A percentile compares a stretch with the other conserved stretches of the same genome.
Conservation (phyloP, 2,888 invertebrate genomes). For the Teleogryllus oceanicus region DNA sequence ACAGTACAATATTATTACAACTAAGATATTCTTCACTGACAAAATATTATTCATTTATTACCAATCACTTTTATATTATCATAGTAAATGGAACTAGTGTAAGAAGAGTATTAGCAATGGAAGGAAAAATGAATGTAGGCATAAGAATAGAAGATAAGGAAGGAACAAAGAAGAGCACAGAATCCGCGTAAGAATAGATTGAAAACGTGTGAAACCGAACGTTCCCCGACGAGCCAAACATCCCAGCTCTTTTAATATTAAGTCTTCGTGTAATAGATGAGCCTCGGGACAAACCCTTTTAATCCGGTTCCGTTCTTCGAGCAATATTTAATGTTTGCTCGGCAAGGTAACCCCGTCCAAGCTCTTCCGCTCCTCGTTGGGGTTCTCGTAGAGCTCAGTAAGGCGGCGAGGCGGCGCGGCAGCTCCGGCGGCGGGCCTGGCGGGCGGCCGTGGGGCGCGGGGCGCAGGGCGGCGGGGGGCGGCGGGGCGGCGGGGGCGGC, state of each 20-base stretch:
- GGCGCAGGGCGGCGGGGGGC: neutral
- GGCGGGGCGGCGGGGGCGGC: neutral
- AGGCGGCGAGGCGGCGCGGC: neutral
- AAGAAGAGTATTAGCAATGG: no score
- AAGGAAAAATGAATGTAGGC: no score
- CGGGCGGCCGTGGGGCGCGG: neutral
- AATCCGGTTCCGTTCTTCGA: slow-evolving; percentile 12
- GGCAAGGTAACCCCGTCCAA: neutral
- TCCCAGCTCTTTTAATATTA: neutral
- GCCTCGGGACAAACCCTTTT: slow-evolving; percentile 10
- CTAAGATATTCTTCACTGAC: no score
- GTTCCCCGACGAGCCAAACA: no score
- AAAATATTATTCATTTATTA: no score
- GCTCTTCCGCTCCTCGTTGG: neutral
- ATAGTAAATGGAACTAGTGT: no score
- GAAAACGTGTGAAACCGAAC: no score
- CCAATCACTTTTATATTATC: no score
- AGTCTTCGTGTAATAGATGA: neutral
- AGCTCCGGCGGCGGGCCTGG: neutral
- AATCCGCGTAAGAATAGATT: no score
- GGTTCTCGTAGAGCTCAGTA: neutral
- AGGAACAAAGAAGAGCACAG: no score
- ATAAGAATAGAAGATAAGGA: no score
- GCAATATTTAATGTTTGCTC: slow-evolving; percentile 18
- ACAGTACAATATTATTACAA: no score